Evolutionary conservation across 2,113 vertebrate species (phyloP).

Genomic region (Petaurus breviceps): DNA sequence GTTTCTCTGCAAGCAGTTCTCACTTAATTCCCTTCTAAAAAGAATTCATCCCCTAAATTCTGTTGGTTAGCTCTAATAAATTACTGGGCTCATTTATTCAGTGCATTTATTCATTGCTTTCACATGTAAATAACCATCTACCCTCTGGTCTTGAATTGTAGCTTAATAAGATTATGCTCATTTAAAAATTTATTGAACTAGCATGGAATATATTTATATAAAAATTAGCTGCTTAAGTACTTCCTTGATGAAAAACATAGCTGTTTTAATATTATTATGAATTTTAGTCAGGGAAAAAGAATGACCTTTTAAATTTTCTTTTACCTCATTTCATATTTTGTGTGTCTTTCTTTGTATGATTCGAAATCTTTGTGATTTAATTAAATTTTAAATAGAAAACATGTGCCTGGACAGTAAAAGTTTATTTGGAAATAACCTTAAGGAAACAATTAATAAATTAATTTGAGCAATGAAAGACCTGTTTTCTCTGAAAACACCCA

Average conservation of each 20-base stretch:
- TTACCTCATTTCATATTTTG: constrained; percentile 69
- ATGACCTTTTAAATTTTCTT: constrained; percentile 77
- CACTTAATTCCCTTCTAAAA: constrained; percentile 78
- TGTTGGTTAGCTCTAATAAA: constrained; percentile 84
- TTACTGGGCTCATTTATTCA: constrained; percentile 79
- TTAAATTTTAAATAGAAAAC: constrained; percentile 78
- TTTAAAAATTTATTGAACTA: constrained; percentile 85
- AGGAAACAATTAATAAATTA: constrained; percentile 73
- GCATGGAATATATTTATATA: constrained; percentile 86
- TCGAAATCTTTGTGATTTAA: constrained; percentile 79
- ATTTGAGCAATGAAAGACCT: constrained; percentile 67
- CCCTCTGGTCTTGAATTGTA: constrained; percentile 84
- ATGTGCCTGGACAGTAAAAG: constrained; percentile 71
- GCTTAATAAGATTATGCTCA: constrained; percentile 88
- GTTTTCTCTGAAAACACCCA: constrained; percentile 72
- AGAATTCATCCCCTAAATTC: constrained; percentile 84
- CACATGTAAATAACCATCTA: constrained; percentile 84
- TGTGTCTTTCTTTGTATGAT: constrained; percentile 71
- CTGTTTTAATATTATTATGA: constrained; percentile 81
- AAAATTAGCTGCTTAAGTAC: constrained; percentile 82
- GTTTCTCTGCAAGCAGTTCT: constrained; percentile 67
- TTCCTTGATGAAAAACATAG: constrained; percentile 82
- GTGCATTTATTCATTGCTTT: constrained; percentile 73
- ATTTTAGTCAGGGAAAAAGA: constrained; percentile 80
- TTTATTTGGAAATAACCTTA: constrained; percentile 75